Evolutionary conservation across 2,797 vertebrate genomes (phyloP).

Genomic region (Liasis olivaceus): DNA sequence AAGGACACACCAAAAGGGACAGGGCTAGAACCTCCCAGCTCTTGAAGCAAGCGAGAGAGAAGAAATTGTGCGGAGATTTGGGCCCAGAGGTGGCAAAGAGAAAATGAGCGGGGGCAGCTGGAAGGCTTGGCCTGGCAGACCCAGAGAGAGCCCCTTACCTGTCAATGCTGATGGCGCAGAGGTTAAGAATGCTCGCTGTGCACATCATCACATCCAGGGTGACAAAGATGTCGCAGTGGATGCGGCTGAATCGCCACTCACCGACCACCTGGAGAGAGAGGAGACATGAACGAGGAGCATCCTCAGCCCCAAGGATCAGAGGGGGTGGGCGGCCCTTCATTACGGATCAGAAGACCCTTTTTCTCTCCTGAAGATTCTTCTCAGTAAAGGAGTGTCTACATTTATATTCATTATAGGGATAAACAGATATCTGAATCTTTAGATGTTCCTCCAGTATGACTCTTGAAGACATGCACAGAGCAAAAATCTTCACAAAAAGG

Average conservation of each 20-base stretch:
- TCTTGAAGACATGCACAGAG: too few species aligned
- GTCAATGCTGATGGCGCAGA: slow-evolving; percentile 99
- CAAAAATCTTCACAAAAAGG: too few species aligned
- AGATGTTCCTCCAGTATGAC: too few species aligned
- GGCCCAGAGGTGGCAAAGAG: background rate
- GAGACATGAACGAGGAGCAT: background rate
- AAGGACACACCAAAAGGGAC: background rate
- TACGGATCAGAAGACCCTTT: background rate
- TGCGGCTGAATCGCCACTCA: slow-evolving; percentile 95
- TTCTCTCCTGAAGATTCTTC: background rate
- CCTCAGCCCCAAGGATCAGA: too few species aligned
- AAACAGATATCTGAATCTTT: too few species aligned
- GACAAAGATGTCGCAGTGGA: slow-evolving; percentile 98
- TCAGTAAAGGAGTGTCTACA: too few species aligned
- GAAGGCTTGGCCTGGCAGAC: background rate
- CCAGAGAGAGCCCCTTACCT: slow-evolving; percentile 79
- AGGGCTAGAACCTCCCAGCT: background rate
- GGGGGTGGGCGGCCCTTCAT: background rate
- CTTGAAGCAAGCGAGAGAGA: background rate
- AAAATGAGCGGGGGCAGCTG: too few species aligned
- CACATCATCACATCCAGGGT: slow-evolving; percentile 99
- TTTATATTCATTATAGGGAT: too few species aligned
- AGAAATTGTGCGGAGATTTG: too few species aligned
- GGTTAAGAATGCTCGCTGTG: slow-evolving; percentile 98
- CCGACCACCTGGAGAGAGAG: slow-evolving; percentile 88